Conservation (phyloP, 1,140 invertebrate genomes). For the Drosophila truncata region DNA sequence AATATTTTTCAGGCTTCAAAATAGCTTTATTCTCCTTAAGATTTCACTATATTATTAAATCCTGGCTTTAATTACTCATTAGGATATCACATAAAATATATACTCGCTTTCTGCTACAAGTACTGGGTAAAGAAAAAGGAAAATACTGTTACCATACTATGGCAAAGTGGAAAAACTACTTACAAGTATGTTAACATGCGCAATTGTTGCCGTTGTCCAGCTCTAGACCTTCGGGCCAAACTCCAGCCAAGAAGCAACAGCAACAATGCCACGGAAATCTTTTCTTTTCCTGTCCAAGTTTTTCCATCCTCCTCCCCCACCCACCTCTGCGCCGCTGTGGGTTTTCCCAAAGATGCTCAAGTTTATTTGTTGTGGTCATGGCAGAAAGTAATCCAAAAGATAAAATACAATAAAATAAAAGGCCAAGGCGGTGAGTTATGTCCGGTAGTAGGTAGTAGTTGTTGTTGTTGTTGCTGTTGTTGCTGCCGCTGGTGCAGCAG, state of each 20-base stretch:
- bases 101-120: not conserved
- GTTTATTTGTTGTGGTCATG: conserved; percentile 84
- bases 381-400: conserved; percentile 83
- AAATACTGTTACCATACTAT: conserved; percentile 35
- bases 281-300: conserved; percentile 58
- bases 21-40: not conserved
- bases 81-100: not conserved
- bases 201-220: conserved; percentile 62
- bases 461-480: conserved; percentile 13
- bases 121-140: conserved; percentile 23
- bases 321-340: conserved; percentile 26
- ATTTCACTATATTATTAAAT: not conserved
- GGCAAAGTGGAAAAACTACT: conserved; percentile 83
- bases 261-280: conserved; percentile 69
- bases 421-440: conserved; percentile 80
- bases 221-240: conserved; percentile 54
- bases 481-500: conserved; percentile 52
- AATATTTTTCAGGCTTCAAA: not conserved
- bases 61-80: not conserved
- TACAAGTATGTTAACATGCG: conserved; percentile 85
- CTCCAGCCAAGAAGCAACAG: conserved; percentile 40
- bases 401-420: conserved; percentile 84
- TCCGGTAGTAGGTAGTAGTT: conserved; percentile 36
- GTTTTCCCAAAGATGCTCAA: conserved; percentile 74
- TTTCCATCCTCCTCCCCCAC: not conserved